These are phyloP conservation scores for Echinometra lucunter DNA, from an alignment of 53 echinoderm and acorn worm species.

Conservation along the genomic window DNA sequence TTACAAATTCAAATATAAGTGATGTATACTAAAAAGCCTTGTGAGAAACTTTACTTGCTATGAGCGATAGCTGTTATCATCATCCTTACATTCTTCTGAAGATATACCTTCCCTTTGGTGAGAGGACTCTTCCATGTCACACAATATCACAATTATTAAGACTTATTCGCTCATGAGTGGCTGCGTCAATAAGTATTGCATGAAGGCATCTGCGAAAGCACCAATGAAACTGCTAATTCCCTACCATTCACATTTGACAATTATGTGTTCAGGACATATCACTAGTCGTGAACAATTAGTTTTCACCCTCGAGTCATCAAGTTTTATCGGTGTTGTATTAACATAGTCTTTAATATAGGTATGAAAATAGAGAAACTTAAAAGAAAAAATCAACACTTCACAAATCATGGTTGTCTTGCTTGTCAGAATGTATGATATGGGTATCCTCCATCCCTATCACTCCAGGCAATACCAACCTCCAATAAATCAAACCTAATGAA, in stretches of 20 bases:
- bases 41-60: too few relatives aligned
- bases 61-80: too few relatives aligned
- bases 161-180: too few relatives aligned
- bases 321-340: background rate
- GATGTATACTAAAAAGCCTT: background rate
- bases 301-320: background rate
- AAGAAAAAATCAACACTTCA: background rate
- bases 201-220: background rate
- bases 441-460: background rate
- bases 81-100: too few relatives aligned
- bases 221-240: background rate
- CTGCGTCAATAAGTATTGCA: background rate
- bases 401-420: background rate
- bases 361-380: background rate
- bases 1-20: background rate
- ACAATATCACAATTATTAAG: background rate
- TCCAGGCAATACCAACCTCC: background rate
- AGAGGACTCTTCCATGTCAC: background rate
- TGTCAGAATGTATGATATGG: background rate
- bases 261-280: background rate
- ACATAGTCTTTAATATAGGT: background rate
- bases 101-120: background rate
- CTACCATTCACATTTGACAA: background rate
- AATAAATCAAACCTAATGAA: background rate
- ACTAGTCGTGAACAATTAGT: background rate